Percentiles rank a stretch among this genome's conserved stretches.
Conservation (phyloP, 2,113 vertebrate genomes). For the Ciconia maguari region DNA sequence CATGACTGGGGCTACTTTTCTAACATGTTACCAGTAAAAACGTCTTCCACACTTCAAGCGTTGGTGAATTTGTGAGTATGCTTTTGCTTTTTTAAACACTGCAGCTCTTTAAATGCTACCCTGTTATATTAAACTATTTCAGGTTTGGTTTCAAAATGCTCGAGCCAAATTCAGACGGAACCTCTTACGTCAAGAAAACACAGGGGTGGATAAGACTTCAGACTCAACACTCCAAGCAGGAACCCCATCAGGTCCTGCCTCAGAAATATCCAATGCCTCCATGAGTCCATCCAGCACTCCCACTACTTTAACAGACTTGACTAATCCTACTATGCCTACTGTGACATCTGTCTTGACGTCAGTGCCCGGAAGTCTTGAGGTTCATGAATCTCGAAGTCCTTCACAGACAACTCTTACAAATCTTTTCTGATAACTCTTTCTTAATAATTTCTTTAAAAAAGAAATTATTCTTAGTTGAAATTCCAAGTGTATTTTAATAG, state of each 20-base stretch:
- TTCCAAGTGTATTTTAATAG: constrained; percentile 89
- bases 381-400: constrained; percentile 94
- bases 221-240: constrained; percentile 91
- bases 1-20: background rate
- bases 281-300: constrained; percentile 97
- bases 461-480: constrained; percentile 84
- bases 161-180: constrained; percentile 98
- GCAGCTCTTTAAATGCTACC: constrained; percentile 62
- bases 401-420: constrained; percentile 97
- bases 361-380: constrained; percentile 89
- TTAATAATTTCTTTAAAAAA: constrained; percentile 81
- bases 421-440: constrained; percentile 92
- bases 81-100: constrained; percentile 25
- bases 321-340: constrained; percentile 96
- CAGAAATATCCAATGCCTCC: constrained; percentile 96
- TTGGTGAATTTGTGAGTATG: constrained; percentile 38
- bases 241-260: constrained; percentile 93
- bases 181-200: constrained; percentile 96
- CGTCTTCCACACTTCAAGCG: background rate
- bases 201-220: constrained; percentile 91
- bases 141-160: constrained; percentile 99
- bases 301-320: constrained; percentile 97
- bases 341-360: constrained; percentile 95
- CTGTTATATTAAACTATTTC: constrained; percentile 55
- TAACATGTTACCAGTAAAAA: background rate